Evolutionary conservation across 2,113 vertebrate species (phyloP).

Genomic region (Danionella cerebrum): DNA sequence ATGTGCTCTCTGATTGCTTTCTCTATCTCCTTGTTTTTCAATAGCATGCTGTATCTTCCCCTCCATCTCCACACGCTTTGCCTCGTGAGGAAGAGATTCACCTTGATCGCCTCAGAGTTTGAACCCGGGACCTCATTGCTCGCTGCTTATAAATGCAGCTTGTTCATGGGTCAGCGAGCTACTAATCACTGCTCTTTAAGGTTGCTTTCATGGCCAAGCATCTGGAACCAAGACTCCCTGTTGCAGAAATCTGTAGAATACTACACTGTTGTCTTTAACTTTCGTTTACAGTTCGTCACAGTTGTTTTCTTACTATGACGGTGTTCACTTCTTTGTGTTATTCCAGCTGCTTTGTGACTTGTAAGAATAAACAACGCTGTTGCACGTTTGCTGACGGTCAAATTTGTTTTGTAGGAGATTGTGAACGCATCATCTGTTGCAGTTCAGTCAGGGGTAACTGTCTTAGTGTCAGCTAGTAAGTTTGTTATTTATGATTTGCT

Average conservation of each 20-base stretch:
- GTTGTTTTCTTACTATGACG: slow-evolving; percentile 24
- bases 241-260: not conserved
- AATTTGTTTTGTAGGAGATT: slow-evolving; percentile 33
- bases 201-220: not conserved
- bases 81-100: slow-evolving; percentile 17
- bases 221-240: too few species aligned
- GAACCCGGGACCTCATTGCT: slow-evolving; percentile 21
- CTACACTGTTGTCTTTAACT: slow-evolving; percentile 33
- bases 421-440: slow-evolving; percentile 37
- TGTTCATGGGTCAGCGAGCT: slow-evolving; percentile 13
- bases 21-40: slow-evolving; percentile 30
- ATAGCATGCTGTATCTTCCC: slow-evolving; percentile 1
- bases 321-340: slow-evolving; percentile 31
- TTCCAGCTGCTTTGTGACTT: slow-evolving; percentile 35
- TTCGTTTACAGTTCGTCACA: slow-evolving; percentile 20
- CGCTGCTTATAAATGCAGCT: slow-evolving; percentile 27
- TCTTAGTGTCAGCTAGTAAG: slow-evolving; percentile 33
- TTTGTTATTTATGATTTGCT: slow-evolving; percentile 38
- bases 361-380: slow-evolving; percentile 39
- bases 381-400: slow-evolving; percentile 44
- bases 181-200: slow-evolving; percentile 21
- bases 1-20: slow-evolving; percentile 40
- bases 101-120: slow-evolving; percentile 39
- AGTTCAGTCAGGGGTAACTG: slow-evolving; percentile 38
- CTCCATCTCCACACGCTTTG: not conserved